Conservation (phyloP, 1,140 invertebrate genomes). For the Drosophila rhopaloa region DNA sequence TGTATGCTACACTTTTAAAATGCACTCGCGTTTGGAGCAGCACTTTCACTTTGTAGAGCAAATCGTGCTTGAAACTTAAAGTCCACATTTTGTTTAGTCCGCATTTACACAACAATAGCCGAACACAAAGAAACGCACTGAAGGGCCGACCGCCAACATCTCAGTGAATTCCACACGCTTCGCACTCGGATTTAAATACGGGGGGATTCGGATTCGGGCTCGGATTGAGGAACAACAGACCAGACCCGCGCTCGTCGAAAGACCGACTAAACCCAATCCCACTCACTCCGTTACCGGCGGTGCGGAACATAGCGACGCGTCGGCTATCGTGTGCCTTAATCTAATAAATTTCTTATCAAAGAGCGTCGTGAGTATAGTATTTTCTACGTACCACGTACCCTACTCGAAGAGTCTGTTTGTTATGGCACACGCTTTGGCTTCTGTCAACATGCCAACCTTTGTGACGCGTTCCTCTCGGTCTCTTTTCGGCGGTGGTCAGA, state of each 20-base stretch:
- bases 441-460: conserved; percentile 43
- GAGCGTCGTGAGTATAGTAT: conserved; percentile 43
- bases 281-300: conserved; percentile 37
- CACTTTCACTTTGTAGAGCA: conserved; percentile 42
- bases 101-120: conserved; percentile 16
- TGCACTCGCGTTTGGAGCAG: neutral
- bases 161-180: neutral
- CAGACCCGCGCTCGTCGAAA: conserved; percentile 52
- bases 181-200: neutral
- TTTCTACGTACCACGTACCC: conserved; percentile 10
- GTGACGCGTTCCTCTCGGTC: conserved; percentile 21
- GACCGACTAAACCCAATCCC: conserved; percentile 63
- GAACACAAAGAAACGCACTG: conserved; percentile 19
- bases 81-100: conserved; percentile 29
- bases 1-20: conserved; percentile 23
- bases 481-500: conserved; percentile 25
- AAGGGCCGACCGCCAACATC: conserved; percentile 6
- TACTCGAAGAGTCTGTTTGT: conserved; percentile 12
- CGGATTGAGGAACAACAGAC: conserved; percentile 47
- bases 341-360: conserved; percentile 80
- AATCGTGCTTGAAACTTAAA: conserved; percentile 28
- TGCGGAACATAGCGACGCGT: conserved; percentile 6
- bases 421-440: conserved; percentile 45
- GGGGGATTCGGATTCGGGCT: conserved; percentile 2
- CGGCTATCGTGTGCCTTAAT: conserved; percentile 73